A percentile compares a stretch with the other conserved stretches of the same genome.
Evolutionary conservation across 2,888 invertebrate species (phyloP).

Genomic region (Drosophila recens): DNA sequence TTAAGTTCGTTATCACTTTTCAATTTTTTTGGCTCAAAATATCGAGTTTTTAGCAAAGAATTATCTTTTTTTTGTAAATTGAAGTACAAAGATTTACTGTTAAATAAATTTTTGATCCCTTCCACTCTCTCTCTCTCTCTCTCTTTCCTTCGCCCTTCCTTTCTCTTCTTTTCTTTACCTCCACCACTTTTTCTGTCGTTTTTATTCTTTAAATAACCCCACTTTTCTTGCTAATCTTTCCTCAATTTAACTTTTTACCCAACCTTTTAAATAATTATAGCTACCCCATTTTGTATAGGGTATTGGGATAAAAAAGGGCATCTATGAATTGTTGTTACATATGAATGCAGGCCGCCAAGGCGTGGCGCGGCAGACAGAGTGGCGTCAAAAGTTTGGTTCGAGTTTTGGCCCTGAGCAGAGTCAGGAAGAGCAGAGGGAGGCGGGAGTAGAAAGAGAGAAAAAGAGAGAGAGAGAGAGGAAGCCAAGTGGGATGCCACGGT

Average conservation of each 20-base stretch:
- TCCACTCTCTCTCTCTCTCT: too few species aligned
- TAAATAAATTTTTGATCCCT: too few species aligned
- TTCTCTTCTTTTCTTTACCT: not conserved
- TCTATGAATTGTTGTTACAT: conserved; percentile 69
- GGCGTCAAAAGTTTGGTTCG: conserved; percentile 71
- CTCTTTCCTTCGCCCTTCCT: too few species aligned
- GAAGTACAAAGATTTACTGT: too few species aligned
- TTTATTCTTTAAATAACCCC: too few species aligned
- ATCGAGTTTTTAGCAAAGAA: too few species aligned
- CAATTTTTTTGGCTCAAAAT: too few species aligned
- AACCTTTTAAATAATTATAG: not conserved
- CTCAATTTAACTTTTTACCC: not conserved
- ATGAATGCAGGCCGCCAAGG: conserved; percentile 76
- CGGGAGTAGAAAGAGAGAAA: not conserved
- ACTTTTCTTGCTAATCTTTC: too few species aligned
- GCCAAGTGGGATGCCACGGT: conserved; percentile 15
- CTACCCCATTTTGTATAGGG: conserved; percentile 38
- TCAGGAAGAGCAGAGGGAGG: not conserved
- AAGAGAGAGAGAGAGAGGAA: not conserved
- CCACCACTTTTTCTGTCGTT: too few species aligned
- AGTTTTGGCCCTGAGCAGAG: conserved; percentile 19
- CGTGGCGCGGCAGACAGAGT: conserved; percentile 79
- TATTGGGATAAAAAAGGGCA: conserved; percentile 59
- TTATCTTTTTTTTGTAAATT: too few species aligned
- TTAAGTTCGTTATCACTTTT: too few species aligned